Conservation (phyloP, 2,888 invertebrate species). For the Odontocerum albicorne region DNA sequence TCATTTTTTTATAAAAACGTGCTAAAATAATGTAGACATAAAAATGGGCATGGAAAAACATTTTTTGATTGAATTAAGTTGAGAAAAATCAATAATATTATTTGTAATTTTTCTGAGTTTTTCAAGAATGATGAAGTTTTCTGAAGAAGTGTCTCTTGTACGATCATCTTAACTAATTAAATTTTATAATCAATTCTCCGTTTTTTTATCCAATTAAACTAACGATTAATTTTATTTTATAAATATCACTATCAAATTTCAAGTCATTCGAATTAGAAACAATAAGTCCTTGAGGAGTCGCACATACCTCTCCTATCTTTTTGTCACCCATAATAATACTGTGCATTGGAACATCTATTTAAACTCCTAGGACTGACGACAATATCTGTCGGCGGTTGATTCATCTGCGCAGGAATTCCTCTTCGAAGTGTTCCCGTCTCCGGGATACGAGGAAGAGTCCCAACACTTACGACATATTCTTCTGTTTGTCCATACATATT, state of each 20-base stretch:
- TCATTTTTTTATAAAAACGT: no score
- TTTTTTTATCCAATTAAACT: no score
- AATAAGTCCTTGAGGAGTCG: constrained; percentile 60
- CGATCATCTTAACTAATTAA: no score
- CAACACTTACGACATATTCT: constrained; percentile 42
- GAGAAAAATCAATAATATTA: no score
- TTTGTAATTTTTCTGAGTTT: no score
- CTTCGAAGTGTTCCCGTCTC: constrained; percentile 45
- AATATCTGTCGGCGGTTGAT: constrained; percentile 53
- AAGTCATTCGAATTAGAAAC: constrained; percentile 49
- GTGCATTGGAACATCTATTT: constrained; percentile 65
- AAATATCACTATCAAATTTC: not conserved
- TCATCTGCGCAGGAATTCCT: constrained; percentile 47
- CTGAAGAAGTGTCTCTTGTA: no score
- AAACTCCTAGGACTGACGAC: constrained; percentile 63
- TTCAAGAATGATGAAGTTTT: no score
- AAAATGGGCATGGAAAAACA: no score
- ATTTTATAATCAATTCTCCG: no score
- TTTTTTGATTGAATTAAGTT: no score
- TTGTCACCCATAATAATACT: constrained; percentile 79
- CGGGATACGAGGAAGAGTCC: constrained; percentile 43
- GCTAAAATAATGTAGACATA: no score
- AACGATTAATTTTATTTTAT: not conserved
- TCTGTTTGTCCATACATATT: constrained; percentile 60
- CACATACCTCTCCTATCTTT: constrained; percentile 58